Evolutionary conservation across 2,797 vertebrate species (phyloP), one percentile per base, ranked within the genome.

Genomic region (Scleropages formosus): DNA sequence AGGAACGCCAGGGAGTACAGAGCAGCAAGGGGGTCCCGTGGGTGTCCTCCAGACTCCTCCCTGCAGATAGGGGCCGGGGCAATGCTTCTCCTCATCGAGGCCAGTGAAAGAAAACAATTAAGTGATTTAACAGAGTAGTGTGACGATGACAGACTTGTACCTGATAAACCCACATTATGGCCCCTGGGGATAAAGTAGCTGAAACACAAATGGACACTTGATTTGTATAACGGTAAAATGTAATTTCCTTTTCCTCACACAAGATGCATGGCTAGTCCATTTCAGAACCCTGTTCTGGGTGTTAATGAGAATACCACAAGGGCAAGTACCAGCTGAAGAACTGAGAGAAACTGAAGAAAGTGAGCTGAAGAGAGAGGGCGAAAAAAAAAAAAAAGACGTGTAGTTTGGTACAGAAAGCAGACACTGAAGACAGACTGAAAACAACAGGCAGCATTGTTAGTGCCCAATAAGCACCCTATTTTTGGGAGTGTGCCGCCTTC

Each of bases 101-200:
- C 24, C 47, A 59, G 62, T 31, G 47, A 58, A 81, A 82, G 86
- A 85, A 89, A 83, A 88, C 85, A 87, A 89, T 86, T 79, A 60
- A 83, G 82, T 78, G 84, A 86, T 90, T 90, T 85, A 89, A 89
- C 88, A 87, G 89, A 90, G 87, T 87, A 83, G 85, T 83, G 78
- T 88, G 86, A 85, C 87, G 87, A 89, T 88, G 86, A 89, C 79
- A 72, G 78, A 20, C 63, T 73, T 44, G 73, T 62, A 83, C 80
- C 82, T 85, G 79, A 86, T 88, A 84, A 86, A 87, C 82, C 67
- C 81, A 80, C 22, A 80, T 78, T 59, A 83, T 78, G n/a, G 20
- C 26, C 68, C 18, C 51, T 7, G 58, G 51, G 31, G 68, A 27
- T 27, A 22, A 15, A 26, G 3, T 20, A 27, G 68, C 24, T 15